Evolutionary conservation across 2,113 vertebrate genomes (phyloP).

Genomic region (Syngnathus typhle): DNA sequence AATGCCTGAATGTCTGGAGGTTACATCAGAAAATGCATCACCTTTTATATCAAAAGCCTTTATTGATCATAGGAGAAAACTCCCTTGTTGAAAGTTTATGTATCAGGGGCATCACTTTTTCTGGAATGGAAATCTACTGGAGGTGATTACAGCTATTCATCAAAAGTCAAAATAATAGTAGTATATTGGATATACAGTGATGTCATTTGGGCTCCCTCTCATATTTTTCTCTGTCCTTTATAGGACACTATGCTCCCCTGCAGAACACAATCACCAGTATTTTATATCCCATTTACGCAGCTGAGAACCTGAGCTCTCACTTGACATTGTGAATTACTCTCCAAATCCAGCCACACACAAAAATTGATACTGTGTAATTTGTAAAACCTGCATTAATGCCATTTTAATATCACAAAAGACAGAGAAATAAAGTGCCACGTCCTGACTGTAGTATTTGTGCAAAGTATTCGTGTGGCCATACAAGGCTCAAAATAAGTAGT

Average conservation of each 20-base stretch:
- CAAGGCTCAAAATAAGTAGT: too few species aligned
- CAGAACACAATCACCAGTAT: slow-evolving; percentile 21
- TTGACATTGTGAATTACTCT: slow-evolving; percentile 4
- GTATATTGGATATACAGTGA: background rate
- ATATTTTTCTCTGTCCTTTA: slow-evolving; percentile 21
- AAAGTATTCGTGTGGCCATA: too few species aligned
- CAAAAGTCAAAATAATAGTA: too few species aligned
- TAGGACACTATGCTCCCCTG: background rate
- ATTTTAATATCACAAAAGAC: too few species aligned
- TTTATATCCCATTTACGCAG: slow-evolving; percentile 37
- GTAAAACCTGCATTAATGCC: too few species aligned
- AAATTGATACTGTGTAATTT: too few species aligned
- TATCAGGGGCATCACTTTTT: slow-evolving; percentile 32
- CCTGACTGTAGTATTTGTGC: too few species aligned
- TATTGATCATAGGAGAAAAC: background rate
- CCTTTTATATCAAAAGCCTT: background rate
- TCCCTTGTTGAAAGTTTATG: slow-evolving; percentile 2
- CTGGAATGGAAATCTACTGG: slow-evolving; percentile 13
- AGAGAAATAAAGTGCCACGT: too few species aligned
- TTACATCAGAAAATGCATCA: slow-evolving; percentile 15
- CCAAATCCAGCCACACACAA: background rate
- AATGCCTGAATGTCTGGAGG: slow-evolving; percentile 20
- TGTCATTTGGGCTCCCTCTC: slow-evolving; percentile 14
- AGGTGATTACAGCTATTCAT: too few species aligned
- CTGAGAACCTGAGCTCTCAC: background rate